phyloP scores from a whole-genome alignment of 2,113 vertebrate genomes.

The Mesocricetus auratus region DNA sequence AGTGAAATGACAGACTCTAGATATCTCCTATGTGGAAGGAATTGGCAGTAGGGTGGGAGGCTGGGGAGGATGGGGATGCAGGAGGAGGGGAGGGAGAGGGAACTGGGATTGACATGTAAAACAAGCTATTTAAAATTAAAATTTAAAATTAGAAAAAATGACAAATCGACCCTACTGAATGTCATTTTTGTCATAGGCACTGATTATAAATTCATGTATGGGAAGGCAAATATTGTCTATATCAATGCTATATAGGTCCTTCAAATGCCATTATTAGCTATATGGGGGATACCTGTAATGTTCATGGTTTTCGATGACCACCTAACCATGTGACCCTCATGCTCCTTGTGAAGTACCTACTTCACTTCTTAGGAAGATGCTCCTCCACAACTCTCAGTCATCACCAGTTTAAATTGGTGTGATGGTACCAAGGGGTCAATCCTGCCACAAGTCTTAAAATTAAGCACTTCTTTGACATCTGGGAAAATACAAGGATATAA shows the following conservation, averaged over 20 bases:
- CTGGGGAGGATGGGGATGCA: too few species aligned
- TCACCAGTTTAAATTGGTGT: conserved; percentile 54
- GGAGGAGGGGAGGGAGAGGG: too few species aligned
- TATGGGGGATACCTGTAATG: neutral
- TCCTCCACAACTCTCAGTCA: conserved; percentile 20
- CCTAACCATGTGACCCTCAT: neutral
- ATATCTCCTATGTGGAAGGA: too few species aligned
- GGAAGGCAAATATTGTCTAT: neutral
- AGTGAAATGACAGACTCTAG: too few species aligned
- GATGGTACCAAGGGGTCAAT: conserved; percentile 11
- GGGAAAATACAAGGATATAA: conserved; percentile 35
- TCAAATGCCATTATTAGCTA: conserved; percentile 3
- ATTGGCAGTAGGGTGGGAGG: too few species aligned
- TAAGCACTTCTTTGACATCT: conserved; percentile 57
- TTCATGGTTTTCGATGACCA: conserved; percentile 20
- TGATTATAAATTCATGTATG: conserved; percentile 43
- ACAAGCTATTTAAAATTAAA: too few species aligned
- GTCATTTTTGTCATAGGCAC: conserved; percentile 54
- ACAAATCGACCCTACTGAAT: conserved; percentile 57
- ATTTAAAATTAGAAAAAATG: too few species aligned
- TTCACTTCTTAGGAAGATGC: conserved; percentile 8
- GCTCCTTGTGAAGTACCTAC: neutral
- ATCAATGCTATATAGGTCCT: neutral
- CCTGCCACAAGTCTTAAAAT: conserved; percentile 48
- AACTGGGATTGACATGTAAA: too few species aligned